These are phyloP conservation scores for Poecile atricapillus DNA, from an alignment of 2,113 vertebrate genomes.

Conservation along the genomic window DNA sequence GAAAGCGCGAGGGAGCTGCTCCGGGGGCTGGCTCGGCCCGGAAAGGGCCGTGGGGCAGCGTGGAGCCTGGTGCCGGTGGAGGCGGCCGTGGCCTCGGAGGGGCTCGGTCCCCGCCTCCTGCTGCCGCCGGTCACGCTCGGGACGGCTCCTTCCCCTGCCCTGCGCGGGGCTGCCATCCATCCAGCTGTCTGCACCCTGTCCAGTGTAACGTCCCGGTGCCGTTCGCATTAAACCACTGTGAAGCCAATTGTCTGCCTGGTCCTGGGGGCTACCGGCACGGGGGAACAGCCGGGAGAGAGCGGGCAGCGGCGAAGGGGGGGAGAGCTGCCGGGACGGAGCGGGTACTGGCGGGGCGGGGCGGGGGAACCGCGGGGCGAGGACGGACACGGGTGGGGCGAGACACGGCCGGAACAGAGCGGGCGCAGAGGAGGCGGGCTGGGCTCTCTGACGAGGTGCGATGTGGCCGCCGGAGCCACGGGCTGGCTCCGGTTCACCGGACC, in stretches of 20 bases:
- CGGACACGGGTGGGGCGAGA: background rate
- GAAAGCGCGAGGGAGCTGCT: background rate
- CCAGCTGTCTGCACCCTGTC: conserved; percentile 66
- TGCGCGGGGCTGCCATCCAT: conserved; percentile 65
- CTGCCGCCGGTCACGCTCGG: conserved; percentile 19
- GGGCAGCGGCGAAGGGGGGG: background rate
- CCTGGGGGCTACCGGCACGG: background rate
- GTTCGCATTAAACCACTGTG: conserved; percentile 91
- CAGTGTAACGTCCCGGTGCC: conserved; percentile 76
- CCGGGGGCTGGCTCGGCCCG: background rate
- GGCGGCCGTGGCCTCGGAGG: background rate
- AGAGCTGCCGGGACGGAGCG: background rate
- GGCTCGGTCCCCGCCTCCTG: background rate
- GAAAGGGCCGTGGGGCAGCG: background rate
- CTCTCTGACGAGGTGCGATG: background rate
- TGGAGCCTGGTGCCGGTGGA: background rate
- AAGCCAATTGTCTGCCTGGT: conserved; percentile 69
- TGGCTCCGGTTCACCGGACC: background rate
- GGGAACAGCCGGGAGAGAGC: background rate
- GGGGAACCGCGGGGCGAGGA: too few relatives aligned
- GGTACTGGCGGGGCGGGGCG: background rate
- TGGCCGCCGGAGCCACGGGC: background rate
- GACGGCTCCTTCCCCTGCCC: conserved; percentile 53
- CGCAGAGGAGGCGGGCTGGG: background rate
- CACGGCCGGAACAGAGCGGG: background rate